These are phyloP conservation scores for Syrmaticus mikado DNA, from an alignment of 2,113 vertebrate genomes.

Conservation along the genomic window DNA sequence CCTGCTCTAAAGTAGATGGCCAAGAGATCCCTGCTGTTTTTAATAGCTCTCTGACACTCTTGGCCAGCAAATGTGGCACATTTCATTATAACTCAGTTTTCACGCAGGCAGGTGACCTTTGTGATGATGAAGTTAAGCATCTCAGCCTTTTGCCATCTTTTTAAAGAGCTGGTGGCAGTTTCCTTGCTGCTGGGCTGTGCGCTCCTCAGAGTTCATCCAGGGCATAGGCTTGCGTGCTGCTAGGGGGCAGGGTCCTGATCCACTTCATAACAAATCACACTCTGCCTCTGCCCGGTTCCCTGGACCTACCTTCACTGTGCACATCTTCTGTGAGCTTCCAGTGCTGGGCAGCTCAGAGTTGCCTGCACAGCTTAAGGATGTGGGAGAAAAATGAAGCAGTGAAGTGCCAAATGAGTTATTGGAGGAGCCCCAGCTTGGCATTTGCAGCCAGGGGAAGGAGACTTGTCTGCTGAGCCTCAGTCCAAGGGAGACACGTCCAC, in stretches of 20 bases:
- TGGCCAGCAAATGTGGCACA: fast-evolving
- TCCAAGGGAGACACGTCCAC: neutral
- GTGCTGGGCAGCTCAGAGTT: fast-evolving
- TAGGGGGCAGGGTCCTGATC: neutral
- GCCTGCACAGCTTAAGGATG: neutral
- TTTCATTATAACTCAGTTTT: neutral
- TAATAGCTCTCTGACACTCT: neutral
- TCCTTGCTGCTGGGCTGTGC: neutral
- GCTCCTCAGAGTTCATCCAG: fast-evolving
- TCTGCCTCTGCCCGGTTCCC: neutral
- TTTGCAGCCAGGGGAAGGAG: neutral
- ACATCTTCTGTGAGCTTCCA: neutral
- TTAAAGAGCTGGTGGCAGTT: neutral
- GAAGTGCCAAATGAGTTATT: neutral
- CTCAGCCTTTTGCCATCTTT: neutral
- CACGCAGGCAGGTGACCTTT: neutral
- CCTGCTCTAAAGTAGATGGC: neutral
- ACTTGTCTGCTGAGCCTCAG: neutral
- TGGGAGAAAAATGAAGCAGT: neutral
- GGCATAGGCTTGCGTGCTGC: fast-evolving
- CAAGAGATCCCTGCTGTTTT: neutral
- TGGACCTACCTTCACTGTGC: neutral
- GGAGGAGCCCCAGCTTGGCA: neutral
- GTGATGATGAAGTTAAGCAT: neutral
- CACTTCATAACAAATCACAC: neutral